Conservation (phyloP, 2,113 vertebrate species). For the Tretioscincus oriximinensis region DNA sequence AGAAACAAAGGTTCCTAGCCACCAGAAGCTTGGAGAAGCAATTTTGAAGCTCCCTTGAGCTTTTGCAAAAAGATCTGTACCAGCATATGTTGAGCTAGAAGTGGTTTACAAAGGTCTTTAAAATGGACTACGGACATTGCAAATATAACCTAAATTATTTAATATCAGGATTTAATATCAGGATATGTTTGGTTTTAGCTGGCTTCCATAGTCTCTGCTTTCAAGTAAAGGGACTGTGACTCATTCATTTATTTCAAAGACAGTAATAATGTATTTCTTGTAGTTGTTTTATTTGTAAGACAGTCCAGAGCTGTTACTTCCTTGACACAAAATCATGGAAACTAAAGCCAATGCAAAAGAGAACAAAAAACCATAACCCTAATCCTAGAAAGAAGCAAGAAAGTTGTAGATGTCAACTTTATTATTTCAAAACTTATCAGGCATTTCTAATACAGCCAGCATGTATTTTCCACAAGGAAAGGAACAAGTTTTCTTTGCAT, state of each 20-base stretch:
- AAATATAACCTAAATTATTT: background rate
- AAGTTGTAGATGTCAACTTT: slow-evolving; percentile 48
- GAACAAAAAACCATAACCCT: background rate
- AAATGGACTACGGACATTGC: too few species aligned
- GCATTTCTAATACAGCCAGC: slow-evolving; percentile 47
- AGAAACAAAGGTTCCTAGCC: too few species aligned
- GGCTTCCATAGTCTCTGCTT: slow-evolving; percentile 13
- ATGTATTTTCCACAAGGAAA: slow-evolving; percentile 39
- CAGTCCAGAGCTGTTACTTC: slow-evolving; percentile 51
- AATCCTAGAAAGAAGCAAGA: background rate
- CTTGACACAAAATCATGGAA: slow-evolving; percentile 42
- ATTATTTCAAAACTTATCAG: slow-evolving; percentile 36
- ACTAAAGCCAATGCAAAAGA: slow-evolving; percentile 26
- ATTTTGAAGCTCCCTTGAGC: too few species aligned
- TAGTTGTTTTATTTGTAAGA: slow-evolving; percentile 39
- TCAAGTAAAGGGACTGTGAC: slow-evolving; percentile 15
- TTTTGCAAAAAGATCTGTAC: too few species aligned
- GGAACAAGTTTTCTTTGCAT: slow-evolving; percentile 38
- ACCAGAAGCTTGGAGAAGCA: too few species aligned
- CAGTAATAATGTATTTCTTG: fast-evolving
- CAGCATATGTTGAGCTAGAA: too few species aligned
- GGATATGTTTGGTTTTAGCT: slow-evolving; percentile 34
- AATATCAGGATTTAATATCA: slow-evolving; percentile 41
- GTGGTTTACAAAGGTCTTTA: too few species aligned
- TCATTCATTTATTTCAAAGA: slow-evolving; percentile 53